Evolutionary conservation across 2,113 vertebrate species (phyloP), one percentile per base, ranked within the genome.

Genomic region (Coreoperca whiteheadi): DNA sequence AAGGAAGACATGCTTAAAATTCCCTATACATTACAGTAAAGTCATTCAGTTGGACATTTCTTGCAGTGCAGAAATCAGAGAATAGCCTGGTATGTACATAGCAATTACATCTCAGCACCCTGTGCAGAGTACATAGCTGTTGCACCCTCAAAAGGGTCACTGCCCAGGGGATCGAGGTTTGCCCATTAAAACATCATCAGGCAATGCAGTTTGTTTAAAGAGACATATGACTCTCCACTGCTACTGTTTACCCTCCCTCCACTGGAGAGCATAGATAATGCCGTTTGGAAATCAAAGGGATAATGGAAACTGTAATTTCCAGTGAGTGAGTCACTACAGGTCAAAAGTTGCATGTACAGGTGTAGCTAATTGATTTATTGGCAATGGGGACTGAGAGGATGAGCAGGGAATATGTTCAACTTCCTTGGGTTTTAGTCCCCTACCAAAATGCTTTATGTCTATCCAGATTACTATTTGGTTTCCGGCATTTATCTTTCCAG

Each of bases 161-260:
- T 39, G 83, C 92, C 88, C 88, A 69, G 77, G 91, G 93, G 92
- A 90, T 78, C 11, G 2, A 80, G 88, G 81, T 89, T 84, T 88
- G 82, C 89, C 88, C 88, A 87, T 94, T 94, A 93, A 92, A 94
- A 92, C 88, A 93, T 88, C 83, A 94, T 94, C 90, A 93, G 87
- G 92, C 79, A 72, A 81, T 82, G 74, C 48, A 37, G 90, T 89
- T 94, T 95, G 90, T 95, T 94, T 94, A 91, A 91, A 85, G 68
- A 94, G 92, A 93, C 84, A 93, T 89, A 72, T 2, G 79, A 90
- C 61, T 88, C 79, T 89, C 30, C 48, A 11, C 66, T 1, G 84
- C 93, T 93, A 87, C 93, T 94, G 90, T 94, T 94, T 88, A 89
- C 88, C 61, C 84, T 89, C 48, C 74, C 79, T 77, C 78, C 77